Evolutionary conservation across 2,113 vertebrate species (phyloP), one percentile per base, ranked within the genome.

Genomic region (Chaetorhynchus papuensis): DNA sequence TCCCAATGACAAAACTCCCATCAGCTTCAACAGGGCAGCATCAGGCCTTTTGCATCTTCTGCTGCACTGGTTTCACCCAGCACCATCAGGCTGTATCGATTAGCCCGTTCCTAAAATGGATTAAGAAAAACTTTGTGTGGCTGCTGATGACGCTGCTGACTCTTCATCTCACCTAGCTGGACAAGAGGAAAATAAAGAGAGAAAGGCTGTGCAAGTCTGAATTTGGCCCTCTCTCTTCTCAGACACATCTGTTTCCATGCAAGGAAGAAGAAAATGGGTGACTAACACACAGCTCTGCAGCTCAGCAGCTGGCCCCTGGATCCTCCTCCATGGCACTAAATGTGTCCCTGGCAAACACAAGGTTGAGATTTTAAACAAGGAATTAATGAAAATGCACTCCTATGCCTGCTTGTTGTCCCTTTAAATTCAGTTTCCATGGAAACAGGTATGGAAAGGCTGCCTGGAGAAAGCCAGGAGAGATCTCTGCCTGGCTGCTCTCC

Each of bases 381-480:
- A 93, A 93, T 90, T 95, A 94, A 92, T 92, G 86, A 94, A 90
- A 94, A 96, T 59, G 78, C 9, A 3, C 64, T 83, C 19, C 74
- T 93, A 90, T 90, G 54, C 83, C 80, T 89, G 68, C 76, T 89
- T 83, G 60, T 78, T 89, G 91, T 83, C 69, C 56, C 83, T 93
- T 90, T 83, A 92, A 94, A 92, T 91, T 50, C 83, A 44, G 93
- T 97, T 96, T 90, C 96, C 91, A 89, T 93, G 89, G 96, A 93
- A 96, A 97, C 93, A 0, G 52, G 33, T 71, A 76, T 56, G 66
- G 66, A 94, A 71, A 94, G 66, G 63, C 90, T 92, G 75, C 75
- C 66, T 90, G 63, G 45, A 94, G 74, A 35, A 72, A 93, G 65
- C 10, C 50, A 39, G 84, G 70, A 94, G 64, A 86, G 59, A 92